Evolutionary conservation across 2,797 vertebrate genomes (phyloP), one percentile per base, ranked within the genome.

Genomic region (Takifugu rubripes): DNA sequence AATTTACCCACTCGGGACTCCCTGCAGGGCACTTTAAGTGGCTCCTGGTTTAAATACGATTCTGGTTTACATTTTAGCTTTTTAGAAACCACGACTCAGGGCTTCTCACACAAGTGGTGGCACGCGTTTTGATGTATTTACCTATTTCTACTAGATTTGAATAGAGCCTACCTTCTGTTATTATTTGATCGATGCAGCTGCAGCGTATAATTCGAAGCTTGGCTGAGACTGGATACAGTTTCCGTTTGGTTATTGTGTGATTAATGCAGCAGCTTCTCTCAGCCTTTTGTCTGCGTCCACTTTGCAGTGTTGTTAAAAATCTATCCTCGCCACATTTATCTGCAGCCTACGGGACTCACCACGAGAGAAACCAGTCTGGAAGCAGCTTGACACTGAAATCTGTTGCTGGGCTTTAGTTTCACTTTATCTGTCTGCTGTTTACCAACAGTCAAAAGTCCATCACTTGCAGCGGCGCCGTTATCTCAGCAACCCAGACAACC

Each of bases 351-450:
- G 31, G 64, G 65, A 82, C 31, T 10, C 31, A 33, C 72, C 65
- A 79, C 78, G 74, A 78, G 83, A 86, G 80, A 80, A 85, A 75
- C 65, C 56, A 63, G 81, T 75, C 67, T 75, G 79, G 75, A 78
- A 69, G 59, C 46, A 61, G 78, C 73, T 79, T 74, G 74, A 71
- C 73, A 69, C 64, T 78, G 76, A 85, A 85, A 89, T 88, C 79
- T 85, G 75, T 64, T 71, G 68, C 68, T 84, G 81, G 42, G 55
- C 66, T 68, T 55, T 57, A 72, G 77, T 73, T 77, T 75, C 5
- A 25, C 56, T 80, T 90, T 89, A 90, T 90, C 87, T 78, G 70
- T 63, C 74, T 31, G 52, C 72, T 86, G 84, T 89, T 87, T 86
- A 85, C 87, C 60, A 82, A 77, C 75, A 85, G 83, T 81, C 84